Base-by-base conservation (phyloP, 2,888 invertebrate genomes). In the Gonocerus acuteangulatus region DNA sequence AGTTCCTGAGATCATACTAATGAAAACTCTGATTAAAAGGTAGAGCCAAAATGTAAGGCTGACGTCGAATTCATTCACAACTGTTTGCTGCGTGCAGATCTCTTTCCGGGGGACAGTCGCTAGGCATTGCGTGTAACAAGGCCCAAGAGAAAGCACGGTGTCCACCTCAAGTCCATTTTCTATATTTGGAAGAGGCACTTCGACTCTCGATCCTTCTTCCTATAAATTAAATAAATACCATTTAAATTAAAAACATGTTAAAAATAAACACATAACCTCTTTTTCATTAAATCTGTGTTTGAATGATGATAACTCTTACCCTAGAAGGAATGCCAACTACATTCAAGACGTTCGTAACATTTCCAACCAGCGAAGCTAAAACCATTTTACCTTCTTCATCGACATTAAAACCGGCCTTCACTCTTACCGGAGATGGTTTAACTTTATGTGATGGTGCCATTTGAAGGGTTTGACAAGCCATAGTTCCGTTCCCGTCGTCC, bases 31-130 rank as follows among this genome's bases (percentile, higher is more conserved):
- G 66, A 86, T 81, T 47, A 76, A 78, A 32, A 86, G 77, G 71
- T 88, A 87, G 1, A 82, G 71, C 86, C 87, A 87, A 72, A 87
- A 87, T 0, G 87, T 87, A 60, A 86, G 73, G 1, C 74, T 72
- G 15, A 83, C 79, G 70, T 87, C 82, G 63, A 82, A 74, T 70
- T 84, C 85, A 18, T 82, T 76, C 34, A 78, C 76, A 65, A 77
- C 78, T 64, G 82, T 77, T 47, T 71, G 71, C 70, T 86, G 85
- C 2, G 78, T 76, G 70, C 86, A 86, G 18, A 86, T 72, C 36
- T 74, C 71, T 34, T 74, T 74, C 36, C 86, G 75, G 0, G 80
- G 79, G 4, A 77, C 77, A 0, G 80, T 78, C 0, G 79, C 76
- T 15, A 85, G 74, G 71, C 86, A 86, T 49, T 79, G 78, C 36